Evolutionary conservation across 1,140 invertebrate species (phyloP), one percentile per base, ranked within the genome.

Genomic region (Radopholus similis): DNA sequence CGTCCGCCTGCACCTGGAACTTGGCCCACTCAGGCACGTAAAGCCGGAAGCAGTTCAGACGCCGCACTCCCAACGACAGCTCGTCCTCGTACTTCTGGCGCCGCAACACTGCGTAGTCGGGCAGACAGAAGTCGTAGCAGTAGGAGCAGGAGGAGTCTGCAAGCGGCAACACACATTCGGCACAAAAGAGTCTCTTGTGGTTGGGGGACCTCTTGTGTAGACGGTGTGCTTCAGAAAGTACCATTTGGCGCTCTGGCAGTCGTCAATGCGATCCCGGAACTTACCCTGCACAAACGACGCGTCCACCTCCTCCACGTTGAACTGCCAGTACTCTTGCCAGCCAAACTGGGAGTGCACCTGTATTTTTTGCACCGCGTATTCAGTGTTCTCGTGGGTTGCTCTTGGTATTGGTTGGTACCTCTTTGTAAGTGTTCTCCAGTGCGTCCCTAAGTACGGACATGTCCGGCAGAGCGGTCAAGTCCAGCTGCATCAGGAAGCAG

Each of bases 251-350:
- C 68, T 66, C 23, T 58, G 40, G 35, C 78, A 81, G 54, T 81
- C 78, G 4, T 69, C 59, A 28, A 81, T 73, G 34, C 28, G 40
- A 15, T 71, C 68, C 1, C 64, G 65, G 68, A 81, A 81, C 54
- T 81, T 83, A 2, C 49, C 51, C 4, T 42, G 34, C 21, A 68
- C 75, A 42, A 64, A 44, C 13, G 49, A 59, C 13, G 64, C 26
- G 44, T 81, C 78, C 18, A 81, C 76, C 5, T 44, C 42, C 47
- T 80, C 71, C 1, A 72, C 66, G 2, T 64, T 67, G 38, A 78
- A 81, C 54, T 81, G 80, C 70, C 82, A 81, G 47, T 78, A 80
- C 57, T 81, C 78, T 66, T 81, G 78, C 78, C 78, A 81, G n/a
- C 78, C 78, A 44, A 75, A 83, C 18, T 75, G 70, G 9, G 70